Base-by-base conservation (phyloP, 2,888 invertebrate genomes). In the Calephelis perditalis region DNA sequence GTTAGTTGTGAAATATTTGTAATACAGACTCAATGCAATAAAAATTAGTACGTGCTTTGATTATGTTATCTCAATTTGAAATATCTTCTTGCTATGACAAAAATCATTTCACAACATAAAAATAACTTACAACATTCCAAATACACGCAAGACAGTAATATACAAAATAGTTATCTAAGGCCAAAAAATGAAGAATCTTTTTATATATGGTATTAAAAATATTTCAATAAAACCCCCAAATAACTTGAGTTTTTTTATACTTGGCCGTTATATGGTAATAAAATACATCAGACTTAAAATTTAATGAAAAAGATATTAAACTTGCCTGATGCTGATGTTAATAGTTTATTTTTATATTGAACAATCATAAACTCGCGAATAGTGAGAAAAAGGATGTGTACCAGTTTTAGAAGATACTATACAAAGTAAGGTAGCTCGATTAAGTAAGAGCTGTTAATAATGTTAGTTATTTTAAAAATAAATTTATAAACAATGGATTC, bases 391-490 rank as follows among this genome's bases (percentile, higher is more conserved):
- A 56, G 11, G 47, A 60, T 46, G 36, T 52, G 11, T 52, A 62
- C 56, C 59, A 62, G 62, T 68, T 63, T 62, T 69, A 69, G 69
- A 67, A 65, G 67, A 36, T 52, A 52, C 56, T 56, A 46, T 26
- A 57, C 54, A 60, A 70, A 71, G 69, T 69, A 74, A 76, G 73
- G 67, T 73, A 76, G 77, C 75, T 77, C 78, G 68, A 66, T 72
- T 71, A 67, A 71, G 71, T 75, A 73, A 70, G 76, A 79, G 78
- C 78, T 76, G 70, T 71, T 78, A 78, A 77, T 73, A 77, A 79
- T 79, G 81, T 81, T 82, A 79, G 72, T 76, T 75, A 78, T 75
- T 76, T 72, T 73, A 72, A 72, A 76, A 81, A 82, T 82, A 83
- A 83, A 82, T 79, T 81, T 69, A 74, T 78, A 72, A 70, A 76